These are phyloP conservation scores for Turritopsis rubra DNA, from an alignment of 30 jellyfish, hydroid and myxozoan genomes.

Conservation along the genomic window DNA sequence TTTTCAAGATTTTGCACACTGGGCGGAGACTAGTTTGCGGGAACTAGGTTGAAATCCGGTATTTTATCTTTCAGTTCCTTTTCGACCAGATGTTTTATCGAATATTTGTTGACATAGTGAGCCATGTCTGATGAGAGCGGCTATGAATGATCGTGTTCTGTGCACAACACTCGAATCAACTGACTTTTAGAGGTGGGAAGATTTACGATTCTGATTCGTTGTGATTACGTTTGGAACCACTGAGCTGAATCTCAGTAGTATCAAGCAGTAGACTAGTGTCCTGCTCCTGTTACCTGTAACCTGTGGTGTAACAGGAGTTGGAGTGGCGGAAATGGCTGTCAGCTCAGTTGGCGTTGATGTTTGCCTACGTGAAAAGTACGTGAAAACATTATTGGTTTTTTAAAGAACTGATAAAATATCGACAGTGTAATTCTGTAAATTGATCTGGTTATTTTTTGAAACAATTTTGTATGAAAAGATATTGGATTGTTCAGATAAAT, in stretches of 20 bases:
- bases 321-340: background rate
- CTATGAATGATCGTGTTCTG: background rate
- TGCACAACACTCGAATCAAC: background rate
- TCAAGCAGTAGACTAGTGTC: background rate
- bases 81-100: background rate
- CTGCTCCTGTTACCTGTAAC: no score
- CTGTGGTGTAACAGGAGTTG: constrained; percentile 8
- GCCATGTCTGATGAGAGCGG: background rate
- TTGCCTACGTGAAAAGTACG: constrained; percentile 1
- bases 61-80: background rate
- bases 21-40: background rate
- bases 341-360: background rate
- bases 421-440: background rate
- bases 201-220: background rate
- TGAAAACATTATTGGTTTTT: background rate
- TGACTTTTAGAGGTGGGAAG: background rate
- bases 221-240: background rate
- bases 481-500: background rate
- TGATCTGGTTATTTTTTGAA: background rate
- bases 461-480: background rate
- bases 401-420: constrained; percentile 3
- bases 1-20: no score
- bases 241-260: background rate
- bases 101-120: background rate
- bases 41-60: background rate